Evolutionary conservation across 2,888 invertebrate genomes (phyloP).

Genomic region (Mythimna lalbum): DNA sequence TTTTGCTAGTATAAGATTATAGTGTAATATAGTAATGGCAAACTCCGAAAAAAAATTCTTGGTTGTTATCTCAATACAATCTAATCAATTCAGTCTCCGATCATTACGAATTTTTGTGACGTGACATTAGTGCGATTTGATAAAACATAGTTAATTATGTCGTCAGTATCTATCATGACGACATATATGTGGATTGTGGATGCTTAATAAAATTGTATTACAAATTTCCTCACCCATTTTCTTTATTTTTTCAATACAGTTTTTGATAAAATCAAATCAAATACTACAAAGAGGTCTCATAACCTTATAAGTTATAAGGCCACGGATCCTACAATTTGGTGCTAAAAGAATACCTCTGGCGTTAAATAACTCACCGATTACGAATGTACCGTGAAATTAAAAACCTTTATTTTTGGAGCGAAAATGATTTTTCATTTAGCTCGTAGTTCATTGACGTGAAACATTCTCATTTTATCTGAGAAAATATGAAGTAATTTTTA

Average conservation of each 20-base stretch:
- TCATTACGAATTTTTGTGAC: too few species aligned
- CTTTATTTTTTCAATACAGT: neutral
- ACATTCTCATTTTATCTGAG: conserved; percentile 31
- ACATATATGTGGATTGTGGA: too few species aligned
- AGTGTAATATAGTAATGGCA: too few species aligned
- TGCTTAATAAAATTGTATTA: too few species aligned
- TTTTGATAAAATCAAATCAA: neutral
- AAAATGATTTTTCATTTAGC: conserved; percentile 43
- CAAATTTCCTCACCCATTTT: too few species aligned
- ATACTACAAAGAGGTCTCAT: neutral
- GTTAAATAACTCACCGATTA: conserved; percentile 37
- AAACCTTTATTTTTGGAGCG: conserved; percentile 32
- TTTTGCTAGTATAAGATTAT: too few species aligned
- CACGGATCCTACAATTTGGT: neutral
- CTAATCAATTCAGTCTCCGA: too few species aligned
- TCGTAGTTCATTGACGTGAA: conserved; percentile 13
- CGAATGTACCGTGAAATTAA: conserved; percentile 50
- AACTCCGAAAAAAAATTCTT: too few species aligned
- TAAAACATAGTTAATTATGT: too few species aligned
- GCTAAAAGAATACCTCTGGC: conserved; percentile 4
- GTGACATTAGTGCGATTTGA: too few species aligned
- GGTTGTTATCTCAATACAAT: too few species aligned
- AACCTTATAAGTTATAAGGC: neutral
- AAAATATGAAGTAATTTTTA: neutral
- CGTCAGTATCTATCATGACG: too few species aligned